Evolutionary conservation across 2,113 vertebrate genomes (phyloP), one percentile per base, ranked within the genome.

Genomic region (Sander vitreus): DNA sequence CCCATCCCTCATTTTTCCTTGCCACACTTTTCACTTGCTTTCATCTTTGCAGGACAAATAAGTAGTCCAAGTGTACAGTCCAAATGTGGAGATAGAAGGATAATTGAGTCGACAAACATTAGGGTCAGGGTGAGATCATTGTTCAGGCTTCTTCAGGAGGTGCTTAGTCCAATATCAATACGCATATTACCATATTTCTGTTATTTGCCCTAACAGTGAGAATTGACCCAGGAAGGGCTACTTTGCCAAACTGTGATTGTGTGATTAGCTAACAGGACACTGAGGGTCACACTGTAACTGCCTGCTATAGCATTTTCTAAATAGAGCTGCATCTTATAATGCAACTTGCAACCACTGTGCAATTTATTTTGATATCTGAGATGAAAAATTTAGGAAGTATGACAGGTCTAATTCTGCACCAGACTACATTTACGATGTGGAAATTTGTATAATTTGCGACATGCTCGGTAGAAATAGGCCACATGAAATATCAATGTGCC

Each of bases 71-170:
- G 89, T 89, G 91, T 88, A 79, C 33, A 18, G 76, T 84, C 86
- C 88, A 80, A 92, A 89, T 90, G 92, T 82, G 90, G 90, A 93
- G 93, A 94, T 92, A 92, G 92, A 94, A 94, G 93, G 94, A 95
- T 95, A 95, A 95, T 94, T 94, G 93, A 92, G 93, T 92, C 90
- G 89, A 94, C 94, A 95, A 95, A 95, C 93, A 94, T 87, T 76
- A 89, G 80, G 94, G 92, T 93, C 90, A 90, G 90, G 89, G 81
- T 80, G 77, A 93, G 93, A 93, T 88, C 93, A 94, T 92, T 94
- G 93, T 93, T 83, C 55, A 19, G 70, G 82, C 78, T 88, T 88
- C 80, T 89, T 88, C 67, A 85, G 81, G 71, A 86, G 85, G 71
- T 66, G 86, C 91, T 94, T 93, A 92, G 89, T 84, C 86, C 82